phyloP scores from a whole-genome alignment of 2,888 invertebrate genomes.

The Apoda limacodes region DNA sequence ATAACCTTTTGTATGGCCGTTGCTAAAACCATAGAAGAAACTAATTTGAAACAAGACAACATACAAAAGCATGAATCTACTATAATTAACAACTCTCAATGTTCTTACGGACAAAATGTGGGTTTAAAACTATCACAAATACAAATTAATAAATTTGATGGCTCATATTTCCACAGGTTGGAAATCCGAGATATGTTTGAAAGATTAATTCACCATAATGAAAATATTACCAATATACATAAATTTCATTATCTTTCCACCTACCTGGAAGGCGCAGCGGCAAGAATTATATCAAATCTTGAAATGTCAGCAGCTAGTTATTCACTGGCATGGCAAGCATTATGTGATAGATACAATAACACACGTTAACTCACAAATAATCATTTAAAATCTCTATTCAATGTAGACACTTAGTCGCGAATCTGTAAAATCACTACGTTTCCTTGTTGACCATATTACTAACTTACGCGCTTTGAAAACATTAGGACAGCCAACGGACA shows the following conservation, averaged over 20 bases:
- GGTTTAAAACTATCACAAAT: slow-evolving; percentile 12
- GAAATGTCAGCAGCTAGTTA: slow-evolving; percentile 14
- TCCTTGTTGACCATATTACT: slow-evolving; percentile 16
- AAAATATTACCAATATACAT: too few species aligned
- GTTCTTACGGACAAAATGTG: slow-evolving; percentile 3
- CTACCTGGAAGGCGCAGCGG: slow-evolving; percentile 15
- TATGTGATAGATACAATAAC: slow-evolving; percentile 14
- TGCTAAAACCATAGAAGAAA: too few species aligned
- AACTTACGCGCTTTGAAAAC: slow-evolving; percentile 17
- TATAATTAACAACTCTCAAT: slow-evolving; percentile 1
- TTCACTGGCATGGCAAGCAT: slow-evolving; percentile 11
- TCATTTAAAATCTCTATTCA: slow-evolving; percentile 14
- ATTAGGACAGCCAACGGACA: slow-evolving; percentile 16
- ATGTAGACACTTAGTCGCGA: slow-evolving; percentile 12
- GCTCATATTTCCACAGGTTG: slow-evolving; percentile 13
- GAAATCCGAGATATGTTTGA: slow-evolving; percentile 15
- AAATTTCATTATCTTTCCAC: slow-evolving; percentile 15
- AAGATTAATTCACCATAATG: slow-evolving; percentile 11
- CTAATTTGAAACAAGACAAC: slow-evolving; percentile 1
- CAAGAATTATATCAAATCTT: slow-evolving; percentile 14
- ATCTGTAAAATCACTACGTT: slow-evolving; percentile 13
- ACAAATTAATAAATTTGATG: slow-evolving; percentile 14
- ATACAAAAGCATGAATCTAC: slow-evolving; percentile 5
- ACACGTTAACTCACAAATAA: slow-evolving; percentile 13
- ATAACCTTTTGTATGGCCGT: slow-evolving; percentile 5